Evolutionary conservation across 2,797 vertebrate genomes (phyloP), one percentile per base, ranked within the genome.

Genomic region (Muscicapa striata): DNA sequence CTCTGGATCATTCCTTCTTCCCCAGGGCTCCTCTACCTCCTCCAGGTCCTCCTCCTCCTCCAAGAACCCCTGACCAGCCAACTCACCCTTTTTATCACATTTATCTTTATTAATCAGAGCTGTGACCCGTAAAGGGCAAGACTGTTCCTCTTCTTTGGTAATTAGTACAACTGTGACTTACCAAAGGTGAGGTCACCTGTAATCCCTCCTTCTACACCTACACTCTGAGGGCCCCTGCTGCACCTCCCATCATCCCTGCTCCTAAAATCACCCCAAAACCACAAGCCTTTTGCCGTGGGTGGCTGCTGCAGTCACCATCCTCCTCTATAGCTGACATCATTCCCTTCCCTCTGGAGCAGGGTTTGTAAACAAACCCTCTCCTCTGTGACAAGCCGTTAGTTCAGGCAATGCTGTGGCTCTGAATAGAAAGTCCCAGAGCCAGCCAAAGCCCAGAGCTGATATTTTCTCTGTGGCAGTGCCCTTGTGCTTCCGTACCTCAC

Each of bases 401-500:
- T 83, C 76, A 74, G 76, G 82, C 41, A 34, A 21, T 6, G 40
- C 57, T 48, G 15, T 16, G 84, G 45, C 69, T 79, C 83, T 66
- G 81, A 79, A 74, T 46, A 80, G 84, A 84, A 77, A 77, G 57
- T 58, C 67, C 66, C 12, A 27, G 89, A 40, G 55, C 85, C 63
- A 76, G 55, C 52, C 30, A 40, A 62, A 87, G 55, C 59, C n/a
- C 46, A 3, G 15, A 84, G 80, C 26, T 0, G 87, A 27, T 87
- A 81, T 92, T 92, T 90, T 83, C 81, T 76, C 61, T 3, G 0
- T 62, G 82, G 49, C 27, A 0, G 55, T 93, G 93, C 92, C 82
- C 86, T 76, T 87, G 79, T 61, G 92, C 84, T 95, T 94, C 90
- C 90, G 66, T 59, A 68, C 48, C 51, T 78, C 84, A 7, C 4